These are phyloP conservation scores for Glaucopsyche alexis DNA, from an alignment of 2,888 invertebrate species.

Conservation along the genomic window DNA sequence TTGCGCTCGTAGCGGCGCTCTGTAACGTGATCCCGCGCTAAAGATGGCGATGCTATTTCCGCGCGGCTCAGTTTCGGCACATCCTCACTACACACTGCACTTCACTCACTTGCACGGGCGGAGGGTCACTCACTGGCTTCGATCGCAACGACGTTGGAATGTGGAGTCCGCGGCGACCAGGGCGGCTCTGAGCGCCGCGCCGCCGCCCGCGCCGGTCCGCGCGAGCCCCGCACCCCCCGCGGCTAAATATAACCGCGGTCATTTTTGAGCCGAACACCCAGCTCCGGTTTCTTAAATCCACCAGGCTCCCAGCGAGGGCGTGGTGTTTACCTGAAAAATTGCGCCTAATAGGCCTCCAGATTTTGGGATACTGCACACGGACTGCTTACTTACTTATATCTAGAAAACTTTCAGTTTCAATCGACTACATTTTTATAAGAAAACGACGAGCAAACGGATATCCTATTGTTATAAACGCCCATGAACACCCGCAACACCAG, in stretches of 20 bases:
- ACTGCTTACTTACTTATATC: background rate
- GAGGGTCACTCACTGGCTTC: conserved; percentile 74
- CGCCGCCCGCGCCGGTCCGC: conserved; percentile 43
- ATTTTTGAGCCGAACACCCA: conserved; percentile 69
- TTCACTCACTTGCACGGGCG: conserved; percentile 79
- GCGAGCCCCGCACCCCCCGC: conserved; percentile 43
- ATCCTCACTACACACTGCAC: conserved; percentile 53
- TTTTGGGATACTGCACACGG: background rate
- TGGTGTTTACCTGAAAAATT: conserved; percentile 38
- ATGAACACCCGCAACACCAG: too few species aligned
- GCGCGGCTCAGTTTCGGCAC: conserved; percentile 49
- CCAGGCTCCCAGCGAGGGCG: conserved; percentile 53
- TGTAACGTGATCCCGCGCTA: conserved; percentile 72
- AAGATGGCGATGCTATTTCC: conserved; percentile 66
- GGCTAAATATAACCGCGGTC: conserved; percentile 66
- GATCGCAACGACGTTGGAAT: conserved; percentile 82
- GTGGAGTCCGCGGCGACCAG: conserved; percentile 85
- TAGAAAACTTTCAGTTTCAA: too few species aligned
- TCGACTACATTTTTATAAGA: too few species aligned
- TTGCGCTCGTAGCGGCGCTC: conserved; percentile 40
- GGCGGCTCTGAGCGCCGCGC: conserved; percentile 79
- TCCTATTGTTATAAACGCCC: too few species aligned
- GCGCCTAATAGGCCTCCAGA: conserved; percentile 10
- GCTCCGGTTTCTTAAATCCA: conserved; percentile 70
- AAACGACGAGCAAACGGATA: too few species aligned